Percentiles rank a stretch among this genome's conserved stretches.
phyloP scores from a whole-genome alignment of 2,888 invertebrate species.

The Drosophila subsilvestris region DNA sequence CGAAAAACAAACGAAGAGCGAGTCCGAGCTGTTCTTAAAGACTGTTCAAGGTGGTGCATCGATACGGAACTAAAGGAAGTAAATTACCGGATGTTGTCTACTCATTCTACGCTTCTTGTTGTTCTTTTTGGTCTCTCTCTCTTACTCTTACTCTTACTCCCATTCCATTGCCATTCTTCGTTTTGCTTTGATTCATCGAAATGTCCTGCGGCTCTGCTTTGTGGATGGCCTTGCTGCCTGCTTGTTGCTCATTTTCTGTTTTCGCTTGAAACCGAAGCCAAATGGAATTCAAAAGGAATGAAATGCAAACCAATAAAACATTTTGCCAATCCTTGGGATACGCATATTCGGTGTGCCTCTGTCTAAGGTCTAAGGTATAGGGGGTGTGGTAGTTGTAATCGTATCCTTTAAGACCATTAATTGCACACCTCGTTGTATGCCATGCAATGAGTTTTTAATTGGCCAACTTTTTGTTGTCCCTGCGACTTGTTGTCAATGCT shows the following conservation, averaged over 20 bases:
- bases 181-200: constrained; percentile 53
- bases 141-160: background rate
- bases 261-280: constrained; percentile 62
- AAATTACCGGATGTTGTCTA: constrained; percentile 83
- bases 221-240: constrained; percentile 52
- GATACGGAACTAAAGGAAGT: constrained; percentile 81
- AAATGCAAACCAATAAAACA: constrained; percentile 55
- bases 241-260: constrained; percentile 41
- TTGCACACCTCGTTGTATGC: constrained; percentile 50
- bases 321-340: constrained; percentile 41
- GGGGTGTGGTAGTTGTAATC: constrained; percentile 24
- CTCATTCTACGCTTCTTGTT: constrained; percentile 71
- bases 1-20: background rate
- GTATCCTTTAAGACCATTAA: constrained; percentile 71
- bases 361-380: background rate
- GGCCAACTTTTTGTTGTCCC: constrained; percentile 19
- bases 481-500: constrained; percentile 20
- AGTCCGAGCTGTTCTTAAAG: constrained; percentile 31
- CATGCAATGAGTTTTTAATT: constrained; percentile 75
- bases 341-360: constrained; percentile 2
- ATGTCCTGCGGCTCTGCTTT: constrained; percentile 72
- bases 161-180: constrained; percentile 34
- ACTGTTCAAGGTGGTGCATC: constrained; percentile 53
- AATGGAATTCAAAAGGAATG: constrained; percentile 24
- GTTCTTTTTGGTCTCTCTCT: constrained; percentile 52